These are phyloP conservation scores for Knipowitschia caucasica DNA, from an alignment of 2,797 vertebrate species.

Conservation along the genomic window DNA sequence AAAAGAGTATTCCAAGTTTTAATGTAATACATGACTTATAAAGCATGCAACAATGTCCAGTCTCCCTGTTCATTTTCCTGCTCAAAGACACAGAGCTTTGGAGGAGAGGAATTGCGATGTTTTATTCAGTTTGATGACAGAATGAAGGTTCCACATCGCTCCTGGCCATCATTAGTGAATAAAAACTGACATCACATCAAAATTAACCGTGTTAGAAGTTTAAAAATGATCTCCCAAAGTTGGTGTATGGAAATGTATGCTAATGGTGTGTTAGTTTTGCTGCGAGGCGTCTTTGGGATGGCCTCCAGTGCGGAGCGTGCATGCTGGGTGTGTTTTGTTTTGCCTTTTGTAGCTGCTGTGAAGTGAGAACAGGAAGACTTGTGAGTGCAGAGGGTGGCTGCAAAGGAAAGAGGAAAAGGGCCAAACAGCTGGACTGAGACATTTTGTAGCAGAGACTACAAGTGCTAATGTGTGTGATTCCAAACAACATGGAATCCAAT, in stretches of 20 bases:
- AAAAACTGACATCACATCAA: conserved; percentile 25
- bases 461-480: neutral
- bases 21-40: neutral
- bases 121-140: conserved; percentile 51
- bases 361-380: conserved; percentile 71
- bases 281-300: conserved; percentile 21
- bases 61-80: conserved; percentile 24
- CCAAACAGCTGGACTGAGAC: conserved; percentile 27
- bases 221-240: conserved; percentile 10
- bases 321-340: conserved; percentile 56
- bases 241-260: conserved; percentile 9
- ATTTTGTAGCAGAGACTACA: neutral
- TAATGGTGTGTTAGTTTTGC: conserved; percentile 27
- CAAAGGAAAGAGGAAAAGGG: conserved; percentile 55
- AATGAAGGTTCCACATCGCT: conserved; percentile 25
- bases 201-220: conserved; percentile 20
- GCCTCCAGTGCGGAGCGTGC: conserved; percentile 21
- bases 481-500: neutral
- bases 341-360: conserved; percentile 40
- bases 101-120: conserved; percentile 31
- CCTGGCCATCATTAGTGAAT: conserved; percentile 40
- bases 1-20: conserved; percentile 11
- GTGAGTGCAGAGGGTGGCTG: conserved; percentile 57
- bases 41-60: neutral
- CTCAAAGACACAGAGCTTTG: conserved; percentile 29